These are phyloP conservation scores for Centropristis striata DNA, from an alignment of 2,113 vertebrate species.

Conservation along the genomic window DNA sequence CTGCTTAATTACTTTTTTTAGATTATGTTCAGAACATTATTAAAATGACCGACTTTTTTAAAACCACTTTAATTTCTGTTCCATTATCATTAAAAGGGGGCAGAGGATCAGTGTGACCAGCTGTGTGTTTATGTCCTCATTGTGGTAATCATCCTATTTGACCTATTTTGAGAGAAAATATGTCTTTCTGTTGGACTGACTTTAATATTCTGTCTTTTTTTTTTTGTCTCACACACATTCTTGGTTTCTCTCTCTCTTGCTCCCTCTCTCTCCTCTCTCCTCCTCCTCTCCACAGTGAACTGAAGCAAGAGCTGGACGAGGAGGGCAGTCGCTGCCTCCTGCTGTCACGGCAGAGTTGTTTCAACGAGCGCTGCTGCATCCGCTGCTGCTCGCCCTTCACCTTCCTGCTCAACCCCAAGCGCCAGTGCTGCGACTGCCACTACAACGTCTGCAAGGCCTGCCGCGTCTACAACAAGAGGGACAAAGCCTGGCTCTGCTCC, in stretches of 20 bases:
- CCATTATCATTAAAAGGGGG: constrained; percentile 47
- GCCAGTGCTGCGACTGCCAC: constrained; percentile 90
- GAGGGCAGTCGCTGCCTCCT: constrained; percentile 94
- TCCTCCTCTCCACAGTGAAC: constrained; percentile 85
- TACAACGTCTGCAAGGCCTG: constrained; percentile 96
- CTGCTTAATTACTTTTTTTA: not conserved
- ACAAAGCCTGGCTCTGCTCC: constrained; percentile 92
- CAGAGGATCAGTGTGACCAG: constrained; percentile 32
- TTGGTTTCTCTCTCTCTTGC: constrained; percentile 18
- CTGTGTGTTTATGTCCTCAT: constrained; percentile 18
- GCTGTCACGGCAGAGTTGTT: constrained; percentile 91
- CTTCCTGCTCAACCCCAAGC: constrained; percentile 93
- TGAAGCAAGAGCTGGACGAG: constrained; percentile 94
- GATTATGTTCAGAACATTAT: constrained; percentile 6
- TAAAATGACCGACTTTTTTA: constrained; percentile 25
- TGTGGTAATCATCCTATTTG: constrained; percentile 30
- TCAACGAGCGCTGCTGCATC: constrained; percentile 96
- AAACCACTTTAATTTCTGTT: constrained; percentile 53
- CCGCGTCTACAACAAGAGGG: constrained; percentile 89
- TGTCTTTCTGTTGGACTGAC: not conserved
- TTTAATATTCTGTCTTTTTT: not conserved
- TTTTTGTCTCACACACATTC: not conserved
- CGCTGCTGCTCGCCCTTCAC: constrained; percentile 95
- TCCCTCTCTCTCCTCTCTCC: not conserved
- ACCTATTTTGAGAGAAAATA: constrained; percentile 5